Conservation (phyloP, 2,888 invertebrate species). For the Lydus trimaculatus region DNA sequence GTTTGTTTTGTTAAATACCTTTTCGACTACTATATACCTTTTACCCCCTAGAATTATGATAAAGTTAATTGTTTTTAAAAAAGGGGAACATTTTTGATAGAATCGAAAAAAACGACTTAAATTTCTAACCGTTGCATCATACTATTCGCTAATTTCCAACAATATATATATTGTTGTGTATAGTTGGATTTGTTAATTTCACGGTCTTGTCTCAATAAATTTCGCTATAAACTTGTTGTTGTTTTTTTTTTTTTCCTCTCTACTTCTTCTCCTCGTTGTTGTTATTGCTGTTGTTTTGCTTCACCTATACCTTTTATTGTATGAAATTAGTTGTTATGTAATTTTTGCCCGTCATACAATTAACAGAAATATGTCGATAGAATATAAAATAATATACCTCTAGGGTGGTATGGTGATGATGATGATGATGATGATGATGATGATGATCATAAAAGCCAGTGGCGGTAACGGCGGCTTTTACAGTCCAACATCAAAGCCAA, state of each 20-base stretch:
- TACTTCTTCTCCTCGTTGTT: no score
- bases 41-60: no score
- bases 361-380: conserved; percentile 8
- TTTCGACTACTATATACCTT: background rate
- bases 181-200: background rate
- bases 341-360: background rate
- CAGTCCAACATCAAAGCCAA: conserved; percentile 5
- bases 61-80: no score
- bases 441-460: conserved; percentile 1
- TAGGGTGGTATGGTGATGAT: background rate
- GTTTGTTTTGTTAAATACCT: background rate
- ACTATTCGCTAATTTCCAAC: background rate
- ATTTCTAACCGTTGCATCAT: no score
- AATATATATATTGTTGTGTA: background rate
- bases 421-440: background rate
- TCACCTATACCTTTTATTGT: no score
- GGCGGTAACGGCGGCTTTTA: conserved; percentile 4
- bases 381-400: background rate
- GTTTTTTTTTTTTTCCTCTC: no score
- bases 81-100: no score
- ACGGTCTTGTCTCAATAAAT: background rate
- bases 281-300: no score
- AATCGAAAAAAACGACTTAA: no score
- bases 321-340: background rate
- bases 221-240: background rate